A percentile compares a stretch with the other conserved stretches of the same genome.
phyloP scores from a whole-genome alignment of 2,888 invertebrate species.

The Homarus gammarus region DNA sequence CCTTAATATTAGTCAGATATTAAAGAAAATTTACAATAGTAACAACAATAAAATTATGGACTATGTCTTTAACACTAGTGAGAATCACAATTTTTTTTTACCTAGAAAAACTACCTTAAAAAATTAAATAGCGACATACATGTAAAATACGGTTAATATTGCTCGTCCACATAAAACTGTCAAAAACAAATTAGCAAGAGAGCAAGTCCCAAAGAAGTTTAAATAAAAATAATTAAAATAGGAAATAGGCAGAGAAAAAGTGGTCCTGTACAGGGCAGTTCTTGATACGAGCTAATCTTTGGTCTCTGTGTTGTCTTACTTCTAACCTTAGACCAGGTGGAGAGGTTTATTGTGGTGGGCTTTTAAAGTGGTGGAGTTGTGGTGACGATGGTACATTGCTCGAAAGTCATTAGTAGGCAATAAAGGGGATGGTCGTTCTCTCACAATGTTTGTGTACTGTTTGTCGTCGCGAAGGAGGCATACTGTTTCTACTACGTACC shows the following conservation, averaged over 20 bases:
- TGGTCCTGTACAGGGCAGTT: constrained; percentile 75
- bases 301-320: constrained; percentile 73
- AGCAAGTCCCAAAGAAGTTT: constrained; percentile 40
- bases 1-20: constrained; percentile 74
- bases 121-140: constrained; percentile 73
- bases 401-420: constrained; percentile 66
- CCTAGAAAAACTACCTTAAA: constrained; percentile 74
- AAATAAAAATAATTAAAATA: constrained; percentile 39
- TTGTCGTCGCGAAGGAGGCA: constrained; percentile 68
- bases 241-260: constrained; percentile 41
- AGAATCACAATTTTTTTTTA: constrained; percentile 73
- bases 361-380: constrained; percentile 65
- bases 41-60: constrained; percentile 74
- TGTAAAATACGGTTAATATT: constrained; percentile 70
- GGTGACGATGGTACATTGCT: constrained; percentile 65
- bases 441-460: constrained; percentile 64
- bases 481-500: constrained; percentile 69
- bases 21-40: constrained; percentile 73
- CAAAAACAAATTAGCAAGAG: constrained; percentile 58
- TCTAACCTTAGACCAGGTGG: constrained; percentile 73
- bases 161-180: constrained; percentile 62
- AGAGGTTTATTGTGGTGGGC: constrained; percentile 68
- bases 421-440: constrained; percentile 50
- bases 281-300: constrained; percentile 75
- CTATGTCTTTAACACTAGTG: constrained; percentile 74